Base-by-base conservation (phyloP, 2,888 invertebrate species). In the Erpobdella octoculata region DNA sequence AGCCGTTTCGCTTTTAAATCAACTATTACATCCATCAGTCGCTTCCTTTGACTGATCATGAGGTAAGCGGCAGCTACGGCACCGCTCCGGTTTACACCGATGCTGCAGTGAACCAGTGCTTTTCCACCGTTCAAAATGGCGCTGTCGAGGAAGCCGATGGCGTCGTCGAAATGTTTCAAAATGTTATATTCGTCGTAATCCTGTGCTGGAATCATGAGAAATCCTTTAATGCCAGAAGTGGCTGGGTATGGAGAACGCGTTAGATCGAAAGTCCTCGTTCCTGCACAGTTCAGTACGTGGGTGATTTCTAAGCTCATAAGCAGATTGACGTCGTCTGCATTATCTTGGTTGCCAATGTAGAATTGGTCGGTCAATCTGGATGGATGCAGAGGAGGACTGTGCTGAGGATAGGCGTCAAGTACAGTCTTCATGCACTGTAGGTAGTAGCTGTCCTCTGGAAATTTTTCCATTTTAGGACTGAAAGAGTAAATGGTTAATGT, bases 61-160 rank as follows among this genome's bases (percentile, higher is more conserved):
- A 77, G 68, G 71, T 76, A 76, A 12, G 76, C 76, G 4, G 76
- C 76, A 18, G 71, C 73, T 6, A 76, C 67, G 12, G 77, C 76
- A 1, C 76, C 77, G 67, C 76, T 76, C n/a, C 77, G 65, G 66
- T 77, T 77, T 3, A 77, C 73, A 12, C 77, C 77, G 36, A 77
- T 70, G 37, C 76, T 76, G 61, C 77, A 77, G 73, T 77, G 77
- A 3, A 77, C 76, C 33, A 77, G 64, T 28, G 73, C 74, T 21
- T 72, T 73, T 15, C 76, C 76, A 12, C 74, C 74, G 8, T n/a
- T 25, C n/a, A 61, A 18, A 67, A 71, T 73, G 33, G 70, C 71
- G 33, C 70, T 41, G 61, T 76, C 76, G 5, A 77, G 21, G 71
- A 76, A 76, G 12, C 71, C 72, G 15, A 75, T 70, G 61, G 75